Evolutionary conservation across 2,797 vertebrate species (phyloP), one percentile per base, ranked within the genome.

Genomic region (Sebastes jordani): DNA sequence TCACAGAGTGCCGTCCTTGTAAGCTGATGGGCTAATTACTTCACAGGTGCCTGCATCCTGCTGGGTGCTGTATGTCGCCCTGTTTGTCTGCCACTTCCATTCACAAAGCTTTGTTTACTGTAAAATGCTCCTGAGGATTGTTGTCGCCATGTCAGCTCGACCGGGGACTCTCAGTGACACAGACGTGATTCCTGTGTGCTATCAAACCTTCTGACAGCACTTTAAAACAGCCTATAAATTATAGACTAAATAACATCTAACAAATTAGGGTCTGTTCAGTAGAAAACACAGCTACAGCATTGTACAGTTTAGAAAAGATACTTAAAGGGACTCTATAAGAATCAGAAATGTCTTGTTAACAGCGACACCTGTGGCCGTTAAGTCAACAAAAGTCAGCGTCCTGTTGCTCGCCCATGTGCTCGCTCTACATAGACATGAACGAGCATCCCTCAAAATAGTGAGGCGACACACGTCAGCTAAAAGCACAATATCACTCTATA

Each of bases 31-130:
- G 52, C 67, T 92, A 86, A 92, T 91, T 82, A 83, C 80, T 58
- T 85, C 71, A 78, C 85, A 86, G 79, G 74, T 86, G 86, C 66
- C 62, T 67, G 52, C 73, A 18, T 72, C 71, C 80, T 60, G 73
- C 46, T 29, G 62, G 54, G 68, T 49, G 38, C 82, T 80, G 69
- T 52, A 55, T 76, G 73, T 86, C 63, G 4, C 64, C 71, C 77
- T 29, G 81, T 74, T 65, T 49, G 71, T 78, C 59, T 76, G 70
- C 77, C 1, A 55, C 18, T 52, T 20, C 74, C 27, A 20, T 78
- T 82, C 66, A 74, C 75, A 72, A 66, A 77, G 78, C 71, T 83
- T 59, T 85, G 86, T 90, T 93, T 86, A 88, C 88, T 83, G 82
- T 92, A 91, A 94, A 94, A 82, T 30, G 71, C 67, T 38, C 46